phyloP scores from a whole-genome alignment of 2,797 vertebrate species.

The Amazona finschi region DNA sequence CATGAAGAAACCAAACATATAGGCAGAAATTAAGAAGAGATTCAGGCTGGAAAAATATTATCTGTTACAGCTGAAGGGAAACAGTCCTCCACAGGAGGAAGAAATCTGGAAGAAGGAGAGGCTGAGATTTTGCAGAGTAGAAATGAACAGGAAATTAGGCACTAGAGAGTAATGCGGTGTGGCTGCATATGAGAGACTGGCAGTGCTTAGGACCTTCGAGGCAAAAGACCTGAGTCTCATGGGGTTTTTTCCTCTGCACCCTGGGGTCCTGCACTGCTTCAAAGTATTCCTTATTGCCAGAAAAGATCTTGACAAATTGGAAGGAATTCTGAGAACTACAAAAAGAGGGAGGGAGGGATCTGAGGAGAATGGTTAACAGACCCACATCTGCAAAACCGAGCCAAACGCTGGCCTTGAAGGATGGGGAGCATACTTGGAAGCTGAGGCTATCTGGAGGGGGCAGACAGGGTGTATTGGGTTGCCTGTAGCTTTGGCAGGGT shows the following conservation, averaged over 20 bases:
- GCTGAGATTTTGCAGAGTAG: slow-evolving; percentile 1
- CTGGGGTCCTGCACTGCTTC: neutral
- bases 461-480: slow-evolving; percentile 2
- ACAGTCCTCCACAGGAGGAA: neutral
- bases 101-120: neutral
- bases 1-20: neutral
- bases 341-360: neutral
- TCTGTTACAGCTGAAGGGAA: neutral
- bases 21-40: neutral
- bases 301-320: slow-evolving; percentile 27
- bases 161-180: neutral
- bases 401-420: neutral
- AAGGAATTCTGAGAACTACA: slow-evolving; percentile 13
- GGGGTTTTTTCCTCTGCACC: neutral
- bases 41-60: slow-evolving; percentile 7
- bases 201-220: neutral
- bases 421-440: neutral
- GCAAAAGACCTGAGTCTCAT: neutral
- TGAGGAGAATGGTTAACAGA: slow-evolving; percentile 26
- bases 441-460: slow-evolving; percentile 17
- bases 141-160: neutral
- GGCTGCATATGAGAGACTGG: accelerated
- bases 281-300: slow-evolving; percentile 10
- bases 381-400: slow-evolving; percentile 21
- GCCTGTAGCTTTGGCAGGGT: neutral